Base-by-base conservation (phyloP, 2,888 invertebrate species). In the Ophioninae sp. region DNA sequence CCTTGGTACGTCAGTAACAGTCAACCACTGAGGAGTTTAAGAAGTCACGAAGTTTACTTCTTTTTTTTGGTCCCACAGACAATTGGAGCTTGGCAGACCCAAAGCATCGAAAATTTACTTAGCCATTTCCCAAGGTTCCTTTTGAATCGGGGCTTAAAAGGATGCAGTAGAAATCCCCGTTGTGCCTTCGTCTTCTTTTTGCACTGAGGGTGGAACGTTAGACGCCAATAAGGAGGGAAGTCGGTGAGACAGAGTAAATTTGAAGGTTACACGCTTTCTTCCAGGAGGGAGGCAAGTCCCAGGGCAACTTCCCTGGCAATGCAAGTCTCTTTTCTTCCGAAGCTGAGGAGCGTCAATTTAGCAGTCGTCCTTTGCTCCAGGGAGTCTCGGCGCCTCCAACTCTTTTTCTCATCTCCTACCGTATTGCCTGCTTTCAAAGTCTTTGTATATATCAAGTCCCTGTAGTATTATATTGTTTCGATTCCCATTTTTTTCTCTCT, bases 331-430 rank as follows among this genome's bases (percentile, higher is more conserved):
- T 80, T 79, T 80, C 58, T 76, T 64, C 7, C 41, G 72, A 61
- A 63, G 58, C 72, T 64, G 73, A 71, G 69, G 83, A 81, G 80
- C 80, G 77, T 83, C 83, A 83, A 83, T 83, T 83, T 83, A 83
- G 80, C 83, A 83, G 59, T 69, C 80, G 83, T 81, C 74, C 78
- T 77, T 72, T 69, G n/a, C 65, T 63, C 83, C 71, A 73, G 59
- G 78, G 81, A 81, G 58, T 71, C 68, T 68, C 76, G 37, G 72
- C 73, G 65, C 61, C 59, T 80, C 61, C 59, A 58, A n/a, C 74
- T 74, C 69, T 78, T 59, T 75, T 69, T 71, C 30, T 74, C 58
- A 71, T 68, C 69, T 23, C 13, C 23, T 61, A 59, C 77, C 74
- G 77, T 81, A 72, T 65, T 73, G 64, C 83, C 72, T 69, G 56